These are phyloP conservation scores for Scalopus aquaticus DNA, from an alignment of 2,113 vertebrate species.

Conservation along the genomic window DNA sequence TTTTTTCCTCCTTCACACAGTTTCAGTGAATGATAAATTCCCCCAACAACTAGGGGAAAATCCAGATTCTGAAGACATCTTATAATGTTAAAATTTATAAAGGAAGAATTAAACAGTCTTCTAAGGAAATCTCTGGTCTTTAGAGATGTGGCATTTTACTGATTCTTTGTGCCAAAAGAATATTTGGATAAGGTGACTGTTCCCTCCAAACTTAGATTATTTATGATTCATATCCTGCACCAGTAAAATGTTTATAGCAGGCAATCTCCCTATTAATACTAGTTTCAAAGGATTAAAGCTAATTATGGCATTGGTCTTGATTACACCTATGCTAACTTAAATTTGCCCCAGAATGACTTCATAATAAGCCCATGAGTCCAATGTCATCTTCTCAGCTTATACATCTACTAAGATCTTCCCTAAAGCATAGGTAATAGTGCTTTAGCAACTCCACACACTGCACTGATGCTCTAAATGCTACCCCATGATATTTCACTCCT, in stretches of 20 bases:
- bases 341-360: background rate
- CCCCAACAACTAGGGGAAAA: background rate
- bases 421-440: background rate
- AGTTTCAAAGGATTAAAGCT: slow-evolving; percentile 60
- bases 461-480: background rate
- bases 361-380: background rate
- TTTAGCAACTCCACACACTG: background rate
- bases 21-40: slow-evolving; percentile 19
- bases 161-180: background rate
- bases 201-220: background rate
- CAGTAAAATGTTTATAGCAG: slow-evolving; percentile 56
- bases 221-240: slow-evolving; percentile 56
- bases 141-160: background rate
- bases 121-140: background rate
- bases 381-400: background rate
- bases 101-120: slow-evolving; percentile 1
- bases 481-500: background rate
- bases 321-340: background rate
- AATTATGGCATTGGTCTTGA: slow-evolving; percentile 38
- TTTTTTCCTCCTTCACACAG: slow-evolving; percentile 33
- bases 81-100: background rate
- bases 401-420: background rate
- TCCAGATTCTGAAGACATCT: slow-evolving; percentile 19
- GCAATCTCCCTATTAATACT: slow-evolving; percentile 1
- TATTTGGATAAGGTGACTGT: background rate